Evolutionary conservation across 2,888 invertebrate species (phyloP).

Genomic region (Bugula neritina): DNA sequence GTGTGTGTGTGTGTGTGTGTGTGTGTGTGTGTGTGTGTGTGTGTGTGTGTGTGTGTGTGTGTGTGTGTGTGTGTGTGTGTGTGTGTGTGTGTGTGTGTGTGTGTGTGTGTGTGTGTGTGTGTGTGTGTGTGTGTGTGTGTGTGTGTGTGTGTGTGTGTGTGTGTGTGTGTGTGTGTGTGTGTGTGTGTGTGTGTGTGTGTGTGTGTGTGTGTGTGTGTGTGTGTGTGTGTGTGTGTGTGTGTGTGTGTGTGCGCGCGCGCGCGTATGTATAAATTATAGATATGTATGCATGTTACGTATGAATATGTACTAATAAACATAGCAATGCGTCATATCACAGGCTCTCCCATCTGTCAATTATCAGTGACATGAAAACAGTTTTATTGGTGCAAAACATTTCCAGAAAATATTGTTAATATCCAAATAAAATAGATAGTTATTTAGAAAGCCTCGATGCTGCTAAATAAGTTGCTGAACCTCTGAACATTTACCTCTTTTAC

Average conservation of each 20-base stretch:
- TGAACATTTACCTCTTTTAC: too few species aligned
- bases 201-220: background rate
- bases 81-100: conserved; percentile 16
- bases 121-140: background rate
- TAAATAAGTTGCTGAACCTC: too few species aligned
- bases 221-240: background rate
- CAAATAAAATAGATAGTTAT: too few species aligned
- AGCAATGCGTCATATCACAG: too few species aligned
- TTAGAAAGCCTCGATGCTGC: too few species aligned
- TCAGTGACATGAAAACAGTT: too few species aligned
- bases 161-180: background rate
- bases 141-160: background rate
- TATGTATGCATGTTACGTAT: background rate
- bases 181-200: background rate
- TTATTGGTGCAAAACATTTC: too few species aligned
- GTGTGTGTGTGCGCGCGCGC: background rate
- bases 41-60: conserved; percentile 25
- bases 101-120: conserved; percentile 23
- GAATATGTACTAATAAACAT: background rate
- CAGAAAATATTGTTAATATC: too few species aligned
- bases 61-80: conserved; percentile 20
- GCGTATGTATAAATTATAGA: conserved; percentile 1
- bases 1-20: conserved; percentile 21
- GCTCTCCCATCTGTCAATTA: conserved; percentile 2
- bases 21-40: conserved; percentile 24